phyloP scores from a whole-genome alignment of 2,888 invertebrate genomes.

The Eubasilissa splendida region DNA sequence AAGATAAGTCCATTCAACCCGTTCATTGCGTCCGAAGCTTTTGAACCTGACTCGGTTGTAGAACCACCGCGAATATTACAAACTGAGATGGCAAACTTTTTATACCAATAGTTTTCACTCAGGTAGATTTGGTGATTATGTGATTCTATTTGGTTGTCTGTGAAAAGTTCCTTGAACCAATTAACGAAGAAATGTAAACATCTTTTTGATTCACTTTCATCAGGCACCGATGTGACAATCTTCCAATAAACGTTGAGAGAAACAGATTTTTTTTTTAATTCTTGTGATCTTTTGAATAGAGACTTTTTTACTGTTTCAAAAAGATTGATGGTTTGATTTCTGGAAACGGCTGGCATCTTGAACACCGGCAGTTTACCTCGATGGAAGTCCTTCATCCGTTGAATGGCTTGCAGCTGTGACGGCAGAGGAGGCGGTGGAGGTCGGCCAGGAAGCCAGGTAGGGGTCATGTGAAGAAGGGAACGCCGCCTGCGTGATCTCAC shows the following conservation, averaged over 20 bases:
- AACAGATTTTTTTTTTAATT: conserved; percentile 67
- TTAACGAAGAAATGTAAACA: conserved; percentile 69
- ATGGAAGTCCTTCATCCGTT: conserved; percentile 56
- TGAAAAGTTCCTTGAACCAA: conserved; percentile 69
- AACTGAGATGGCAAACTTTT: conserved; percentile 70
- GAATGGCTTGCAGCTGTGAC: conserved; percentile 41
- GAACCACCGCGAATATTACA: conserved; percentile 60
- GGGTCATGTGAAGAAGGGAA: conserved; percentile 66
- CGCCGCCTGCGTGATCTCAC: conserved; percentile 65
- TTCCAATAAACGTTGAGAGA: conserved; percentile 74
- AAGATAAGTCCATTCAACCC: conserved; percentile 68
- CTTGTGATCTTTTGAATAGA: conserved; percentile 69
- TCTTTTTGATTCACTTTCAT: conserved; percentile 66
- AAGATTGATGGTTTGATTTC: conserved; percentile 65
- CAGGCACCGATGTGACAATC: conserved; percentile 74
- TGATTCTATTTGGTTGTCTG: conserved; percentile 64
- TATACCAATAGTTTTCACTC: conserved; percentile 69
- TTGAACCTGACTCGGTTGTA: neutral
- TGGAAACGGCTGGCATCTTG: conserved; percentile 61
- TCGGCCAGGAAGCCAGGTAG: conserved; percentile 66
- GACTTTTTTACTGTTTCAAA: conserved; percentile 69
- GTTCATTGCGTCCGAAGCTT: conserved; percentile 62
- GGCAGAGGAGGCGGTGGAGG: conserved; percentile 23
- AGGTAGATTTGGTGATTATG: conserved; percentile 66
- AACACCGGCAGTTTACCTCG: conserved; percentile 43